phyloP scores from a whole-genome alignment of 2,797 vertebrate species.

The Bovichtus variegatus region DNA sequence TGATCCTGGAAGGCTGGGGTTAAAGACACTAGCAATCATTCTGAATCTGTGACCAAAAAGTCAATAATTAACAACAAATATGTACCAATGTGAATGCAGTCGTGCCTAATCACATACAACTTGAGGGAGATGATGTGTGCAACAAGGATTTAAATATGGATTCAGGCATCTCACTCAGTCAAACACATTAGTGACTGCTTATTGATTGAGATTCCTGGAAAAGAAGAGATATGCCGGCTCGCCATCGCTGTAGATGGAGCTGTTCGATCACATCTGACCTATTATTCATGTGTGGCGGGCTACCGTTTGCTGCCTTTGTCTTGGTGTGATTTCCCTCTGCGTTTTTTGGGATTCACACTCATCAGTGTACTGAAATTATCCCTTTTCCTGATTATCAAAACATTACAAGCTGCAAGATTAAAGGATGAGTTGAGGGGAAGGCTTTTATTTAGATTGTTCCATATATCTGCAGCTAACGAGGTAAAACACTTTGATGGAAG shows the following conservation, averaged over 20 bases:
- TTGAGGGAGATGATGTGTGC: conserved; percentile 74
- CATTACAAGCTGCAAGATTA: background rate
- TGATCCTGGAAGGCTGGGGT: conserved; percentile 27
- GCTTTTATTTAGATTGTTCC: background rate
- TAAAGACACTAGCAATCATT: conserved; percentile 21
- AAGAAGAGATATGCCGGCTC: conserved; percentile 75
- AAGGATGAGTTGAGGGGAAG: background rate
- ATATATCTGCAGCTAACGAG: background rate
- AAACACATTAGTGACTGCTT: conserved; percentile 82
- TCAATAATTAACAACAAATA: conserved; percentile 48
- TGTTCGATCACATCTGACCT: conserved; percentile 83
- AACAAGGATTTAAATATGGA: conserved; percentile 84
- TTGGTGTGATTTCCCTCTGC: background rate
- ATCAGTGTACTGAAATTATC: background rate
- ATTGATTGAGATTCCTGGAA: conserved; percentile 84
- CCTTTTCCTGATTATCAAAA: conserved; percentile 18
- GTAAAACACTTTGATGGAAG: conserved; percentile 2
- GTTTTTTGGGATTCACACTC: conserved; percentile 2
- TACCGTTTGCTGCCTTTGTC: conserved; percentile 61
- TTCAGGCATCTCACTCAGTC: conserved; percentile 71
- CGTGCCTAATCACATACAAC: conserved; percentile 78
- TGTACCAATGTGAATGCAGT: conserved; percentile 48
- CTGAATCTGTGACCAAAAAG: conserved; percentile 8
- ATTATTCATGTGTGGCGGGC: conserved; percentile 71
- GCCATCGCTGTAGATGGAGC: conserved; percentile 60